Percentiles rank a stretch among this genome's conserved stretches.
Evolutionary conservation across 2,888 invertebrate genomes (phyloP).

Genomic region (Glyphotaelius pellucidus): DNA sequence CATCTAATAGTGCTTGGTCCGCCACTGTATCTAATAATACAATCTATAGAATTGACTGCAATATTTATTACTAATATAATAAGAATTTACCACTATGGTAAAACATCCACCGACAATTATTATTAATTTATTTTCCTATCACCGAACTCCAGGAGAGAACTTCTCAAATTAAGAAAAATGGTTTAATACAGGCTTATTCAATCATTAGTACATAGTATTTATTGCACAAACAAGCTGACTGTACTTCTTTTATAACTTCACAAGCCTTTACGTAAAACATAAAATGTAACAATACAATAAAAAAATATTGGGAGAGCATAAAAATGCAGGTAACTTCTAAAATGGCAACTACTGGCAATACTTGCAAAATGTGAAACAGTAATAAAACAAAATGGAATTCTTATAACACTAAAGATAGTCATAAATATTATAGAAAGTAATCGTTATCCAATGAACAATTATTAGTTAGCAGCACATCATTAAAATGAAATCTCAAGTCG

Average conservation of each 20-base stretch:
- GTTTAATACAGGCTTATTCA: background rate
- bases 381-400: background rate
- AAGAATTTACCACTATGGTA: background rate
- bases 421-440: background rate
- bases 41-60: background rate
- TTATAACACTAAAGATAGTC: background rate
- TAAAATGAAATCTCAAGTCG: background rate
- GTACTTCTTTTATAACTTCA: background rate
- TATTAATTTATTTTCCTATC: background rate
- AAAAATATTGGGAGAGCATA: background rate
- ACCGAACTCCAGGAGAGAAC: background rate
- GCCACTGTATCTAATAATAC: background rate
- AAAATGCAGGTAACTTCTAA: background rate
- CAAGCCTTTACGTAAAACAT: background rate
- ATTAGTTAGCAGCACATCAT: background rate
- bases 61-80: background rate
- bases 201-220: background rate
- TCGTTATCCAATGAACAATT: background rate
- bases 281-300: background rate
- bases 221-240: background rate
- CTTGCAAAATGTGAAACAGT: background rate
- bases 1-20: background rate
- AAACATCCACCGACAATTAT: background rate
- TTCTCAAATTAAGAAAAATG: background rate
- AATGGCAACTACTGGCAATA: background rate